Evolutionary conservation across 2,888 invertebrate genomes (phyloP), one percentile per base, ranked within the genome.

Genomic region (Drosophila conformis): DNA sequence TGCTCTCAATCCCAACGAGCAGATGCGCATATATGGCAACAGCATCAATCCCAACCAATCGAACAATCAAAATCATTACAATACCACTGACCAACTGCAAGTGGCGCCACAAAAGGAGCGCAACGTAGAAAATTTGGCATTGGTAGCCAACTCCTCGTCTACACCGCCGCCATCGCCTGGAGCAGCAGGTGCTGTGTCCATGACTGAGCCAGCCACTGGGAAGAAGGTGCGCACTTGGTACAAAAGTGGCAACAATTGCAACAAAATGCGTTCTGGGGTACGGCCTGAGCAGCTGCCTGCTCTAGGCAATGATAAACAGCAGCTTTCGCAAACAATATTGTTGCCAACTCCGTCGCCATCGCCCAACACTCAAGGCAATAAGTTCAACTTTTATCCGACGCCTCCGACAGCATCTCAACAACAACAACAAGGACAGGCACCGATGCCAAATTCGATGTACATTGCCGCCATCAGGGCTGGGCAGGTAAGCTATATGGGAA

Each of bases 281-380:
- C 83, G 81, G 0, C 79, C 77, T 11, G 86, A 81, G 11, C 83
- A 69, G 18, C 56, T 82, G 18, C 48, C 62, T 0, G 69, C 78
- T 10, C 46, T 84, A 2, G 59, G 69, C 7, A 61, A 72, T 15
- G 71, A 73, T 40, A 15, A 46, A 8, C 25, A 46, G n/a, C 57
- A 61, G 2, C 75, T 87, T 25, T 81, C 83, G 10, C 65, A 64
- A 62, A 73, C 77, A n/a, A 60, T 87, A 56, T 76, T 86, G 42
- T 64, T 91, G 62, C 80, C 81, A 7, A 87, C 89, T 0, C 78
- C 80, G 27, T 67, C 68, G 7, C 87, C 89, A 25, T 81, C 86
- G 48, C 82, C 90, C 27, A 77, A 68, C 18, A 63, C 68, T 1
- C 73, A 40, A 18, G 67, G 74, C 33, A 79, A 73, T 46, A 77